phyloP scores from a whole-genome alignment of 2,888 invertebrate genomes.

The Epinotia demarniana region DNA sequence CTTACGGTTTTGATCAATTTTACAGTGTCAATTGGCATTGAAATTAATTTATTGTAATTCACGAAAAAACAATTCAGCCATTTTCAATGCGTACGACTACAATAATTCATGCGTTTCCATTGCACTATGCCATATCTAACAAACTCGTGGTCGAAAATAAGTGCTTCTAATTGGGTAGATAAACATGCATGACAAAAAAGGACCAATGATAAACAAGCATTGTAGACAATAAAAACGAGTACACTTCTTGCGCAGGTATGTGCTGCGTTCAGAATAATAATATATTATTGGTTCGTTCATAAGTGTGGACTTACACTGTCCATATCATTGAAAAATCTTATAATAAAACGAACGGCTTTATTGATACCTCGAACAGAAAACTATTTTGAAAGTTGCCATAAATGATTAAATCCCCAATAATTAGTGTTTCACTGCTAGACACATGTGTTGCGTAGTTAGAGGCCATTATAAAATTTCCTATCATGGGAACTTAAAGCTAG shows the following conservation, averaged over 20 bases:
- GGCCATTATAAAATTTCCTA: too few species aligned
- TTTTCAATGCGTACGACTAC: slow-evolving; percentile 46
- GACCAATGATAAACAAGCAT: slow-evolving; percentile 34
- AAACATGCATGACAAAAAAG: slow-evolving; percentile 2
- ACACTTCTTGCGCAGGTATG: slow-evolving; percentile 13
- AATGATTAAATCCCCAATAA: too few species aligned
- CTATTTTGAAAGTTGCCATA: slow-evolving; percentile 6
- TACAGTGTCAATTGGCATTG: slow-evolving; percentile 27
- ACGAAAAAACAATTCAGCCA: slow-evolving; percentile 46
- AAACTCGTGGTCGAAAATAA: slow-evolving; percentile 36
- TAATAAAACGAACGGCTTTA: slow-evolving; percentile 3
- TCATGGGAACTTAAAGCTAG: too few species aligned
- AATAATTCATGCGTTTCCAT: slow-evolving; percentile 43
- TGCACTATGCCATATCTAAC: slow-evolving; percentile 18
- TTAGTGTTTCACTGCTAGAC: not conserved
- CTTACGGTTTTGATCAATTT: slow-evolving; percentile 37
- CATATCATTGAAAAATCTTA: not conserved
- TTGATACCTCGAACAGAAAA: slow-evolving; percentile 11
- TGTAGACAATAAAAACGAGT: slow-evolving; percentile 30
- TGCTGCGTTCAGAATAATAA: slow-evolving; percentile 30
- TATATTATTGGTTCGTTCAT: not conserved
- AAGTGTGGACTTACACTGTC: not conserved
- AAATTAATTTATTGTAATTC: slow-evolving; percentile 44
- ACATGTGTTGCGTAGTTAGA: not conserved
- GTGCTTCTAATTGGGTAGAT: slow-evolving; percentile 36